Evolutionary conservation across 2,113 vertebrate genomes (phyloP).

Genomic region (Microtus oregoni): DNA sequence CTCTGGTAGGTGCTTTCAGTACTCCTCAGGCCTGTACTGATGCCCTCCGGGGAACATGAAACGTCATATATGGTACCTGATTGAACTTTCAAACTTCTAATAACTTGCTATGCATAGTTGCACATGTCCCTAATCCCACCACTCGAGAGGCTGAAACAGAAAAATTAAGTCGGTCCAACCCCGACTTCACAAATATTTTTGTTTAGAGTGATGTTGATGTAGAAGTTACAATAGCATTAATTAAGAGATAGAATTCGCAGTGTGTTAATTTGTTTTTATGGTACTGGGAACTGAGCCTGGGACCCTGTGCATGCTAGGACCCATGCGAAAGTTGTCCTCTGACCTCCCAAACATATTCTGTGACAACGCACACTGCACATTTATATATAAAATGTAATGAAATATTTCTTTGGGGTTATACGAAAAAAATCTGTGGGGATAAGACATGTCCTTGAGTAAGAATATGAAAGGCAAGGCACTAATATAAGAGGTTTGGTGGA

Average conservation of each 20-base stretch:
- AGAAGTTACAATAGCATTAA: too few species aligned
- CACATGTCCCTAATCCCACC: not conserved
- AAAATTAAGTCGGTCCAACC: not conserved
- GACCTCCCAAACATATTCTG: not conserved
- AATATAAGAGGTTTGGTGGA: not conserved
- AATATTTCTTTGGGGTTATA: not conserved
- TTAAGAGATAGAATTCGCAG: fast-evolving
- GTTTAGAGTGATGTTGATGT: not conserved
- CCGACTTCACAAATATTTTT: not conserved
- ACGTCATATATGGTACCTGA: not conserved
- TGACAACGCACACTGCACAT: not conserved
- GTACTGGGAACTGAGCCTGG: not conserved
- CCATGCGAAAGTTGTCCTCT: not conserved
- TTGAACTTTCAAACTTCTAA: not conserved
- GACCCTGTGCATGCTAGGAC: not conserved
- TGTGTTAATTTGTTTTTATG: not conserved
- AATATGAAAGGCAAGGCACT: not conserved
- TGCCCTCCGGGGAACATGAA: not conserved
- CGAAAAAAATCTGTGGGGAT: not conserved
- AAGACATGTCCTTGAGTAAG: not conserved
- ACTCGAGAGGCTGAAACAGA: not conserved
- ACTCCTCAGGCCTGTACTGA: not conserved
- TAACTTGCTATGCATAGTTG: not conserved
- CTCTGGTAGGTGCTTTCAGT: not conserved
- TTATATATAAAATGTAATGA: not conserved